Base-by-base conservation (phyloP, 2,888 invertebrate species). In the Pyrrhosoma nymphula region DNA sequence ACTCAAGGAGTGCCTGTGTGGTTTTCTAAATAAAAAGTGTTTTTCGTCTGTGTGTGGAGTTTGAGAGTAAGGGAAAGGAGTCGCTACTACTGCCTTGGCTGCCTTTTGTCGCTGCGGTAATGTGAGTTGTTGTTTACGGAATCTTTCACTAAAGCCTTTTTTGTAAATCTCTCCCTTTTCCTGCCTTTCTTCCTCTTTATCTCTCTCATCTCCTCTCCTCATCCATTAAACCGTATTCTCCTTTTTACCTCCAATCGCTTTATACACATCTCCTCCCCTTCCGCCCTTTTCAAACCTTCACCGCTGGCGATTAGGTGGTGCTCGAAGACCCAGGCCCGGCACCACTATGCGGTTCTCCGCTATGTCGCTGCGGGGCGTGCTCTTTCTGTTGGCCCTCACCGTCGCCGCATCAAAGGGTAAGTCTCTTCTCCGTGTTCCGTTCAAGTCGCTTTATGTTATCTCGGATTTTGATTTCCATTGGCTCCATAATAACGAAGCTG, bases 341-440 rank as follows among this genome's bases (percentile, higher is more conserved):
- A 93, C 69, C 93, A 69, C 93, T 47, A 93, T 93, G 93, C 63
- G 69, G 93, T n/a, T 75, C 47, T 93, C 93, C 63, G 93, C 69
- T 93, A 63, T 75, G n/a, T n/a, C 69, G 20, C 69, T 93, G 93
- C 69, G 47, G 93, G 69, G 75, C 93, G 93, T 93, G 20, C 47
- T 93, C 6, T 69, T 69, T 12, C 63, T n/a, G 26, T 69, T 93
- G 47, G 89, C 89, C 8, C 89, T 89, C 89, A 47, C 93, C 39
- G 26, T 93, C 93, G 47, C 39, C 93, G 93, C 93, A 16, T 63
- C 75, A 35, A 75, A 93, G n/a, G 93, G 93, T 93, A 60, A 93
- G 93, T 69, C 26, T 56, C n/a, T 23, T 2, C 39, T 89, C 8
- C n/a, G 69, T 26, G 69, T 26, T 23, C 69, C 69, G 1, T 26